Base-by-base conservation (phyloP, 2,888 invertebrate species). In the Osedax frankpressi region DNA sequence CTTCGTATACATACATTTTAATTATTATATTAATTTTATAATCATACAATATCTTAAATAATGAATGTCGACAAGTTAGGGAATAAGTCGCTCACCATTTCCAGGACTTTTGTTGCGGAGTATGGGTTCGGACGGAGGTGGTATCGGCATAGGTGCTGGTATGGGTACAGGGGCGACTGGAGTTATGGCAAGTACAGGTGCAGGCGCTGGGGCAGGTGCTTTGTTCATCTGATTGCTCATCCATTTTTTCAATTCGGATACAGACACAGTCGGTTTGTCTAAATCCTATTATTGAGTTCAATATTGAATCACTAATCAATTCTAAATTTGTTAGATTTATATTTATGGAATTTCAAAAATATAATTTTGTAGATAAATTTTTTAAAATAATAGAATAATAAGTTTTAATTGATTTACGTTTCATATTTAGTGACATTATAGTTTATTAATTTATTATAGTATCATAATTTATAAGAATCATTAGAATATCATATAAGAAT, bases 191-290 rank as follows among this genome's bases (percentile, higher is more conserved):
- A 19, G 44, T 6, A 19, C 44, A 6, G 44, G 44, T 74, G 27
- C 28, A 2, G n/a, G 29, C 26, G 70, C 27, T 25, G 24, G 75
- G 2, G 79, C 78, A 2, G 80, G 77, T 26, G 26, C 24, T 28
- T 74, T 75, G 14, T 76, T 77, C 2, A 75, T 65, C 59, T 75
- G 73, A 2, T 79, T 79, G 27, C 79, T 78, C 73, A 84, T 75
- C 69, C 82, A 76, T 28, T 79, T 76, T 11, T 81, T 78, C n/a
- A 84, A 75, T 74, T 84, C 84, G n/a, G 79, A 80, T n/a, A 84
- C 78, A 0, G 82, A 81, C 59, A 83, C 78, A 73, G 78, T 75
- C n/a, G 77, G 77, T 26, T 73, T 71, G 25, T 76, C 73, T 19
- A 75, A 11, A 28, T 67, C 59, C 75, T 75, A 70, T 11, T 30